phyloP scores from a whole-genome alignment of 2,888 invertebrate species.

The Anoncus sp. region DNA sequence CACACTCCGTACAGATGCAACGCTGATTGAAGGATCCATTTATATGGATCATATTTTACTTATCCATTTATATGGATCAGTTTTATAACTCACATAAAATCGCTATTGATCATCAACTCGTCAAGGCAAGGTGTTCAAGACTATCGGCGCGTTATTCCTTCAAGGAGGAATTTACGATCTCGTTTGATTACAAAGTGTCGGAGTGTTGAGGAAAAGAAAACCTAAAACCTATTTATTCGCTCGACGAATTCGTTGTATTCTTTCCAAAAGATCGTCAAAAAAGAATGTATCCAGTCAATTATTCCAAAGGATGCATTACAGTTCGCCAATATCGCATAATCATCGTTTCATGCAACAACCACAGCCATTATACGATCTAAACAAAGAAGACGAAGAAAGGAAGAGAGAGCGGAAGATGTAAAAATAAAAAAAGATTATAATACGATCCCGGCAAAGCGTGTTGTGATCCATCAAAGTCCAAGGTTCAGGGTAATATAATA shows the following conservation, averaged over 20 bases:
- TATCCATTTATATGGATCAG: too few species aligned
- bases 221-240: too few species aligned
- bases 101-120: constrained; percentile 12
- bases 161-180: constrained; percentile 25
- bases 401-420: constrained; percentile 52
- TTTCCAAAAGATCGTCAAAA: too few species aligned
- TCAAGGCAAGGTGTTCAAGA: constrained; percentile 1
- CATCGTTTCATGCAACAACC: constrained; percentile 36
- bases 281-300: neutral
- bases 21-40: too few species aligned
- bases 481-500: constrained; percentile 56
- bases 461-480: constrained; percentile 62
- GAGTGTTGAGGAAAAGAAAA: too few species aligned
- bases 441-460: constrained; percentile 53
- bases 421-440: constrained; percentile 33
- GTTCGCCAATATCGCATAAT: constrained; percentile 15
- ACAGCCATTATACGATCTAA: constrained; percentile 15
- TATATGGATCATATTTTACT: too few species aligned
- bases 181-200: neutral
- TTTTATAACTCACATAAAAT: constrained; percentile 39
- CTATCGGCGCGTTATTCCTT: constrained; percentile 17
- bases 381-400: constrained; percentile 11
- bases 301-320: neutral
- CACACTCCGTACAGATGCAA: constrained; percentile 3
- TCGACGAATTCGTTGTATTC: too few species aligned